A percentile compares a stretch with the other conserved stretches of the same genome.
These are phyloP conservation scores for Planococcus citri DNA, from an alignment of 1,140 invertebrate species.

Conservation along the genomic window DNA sequence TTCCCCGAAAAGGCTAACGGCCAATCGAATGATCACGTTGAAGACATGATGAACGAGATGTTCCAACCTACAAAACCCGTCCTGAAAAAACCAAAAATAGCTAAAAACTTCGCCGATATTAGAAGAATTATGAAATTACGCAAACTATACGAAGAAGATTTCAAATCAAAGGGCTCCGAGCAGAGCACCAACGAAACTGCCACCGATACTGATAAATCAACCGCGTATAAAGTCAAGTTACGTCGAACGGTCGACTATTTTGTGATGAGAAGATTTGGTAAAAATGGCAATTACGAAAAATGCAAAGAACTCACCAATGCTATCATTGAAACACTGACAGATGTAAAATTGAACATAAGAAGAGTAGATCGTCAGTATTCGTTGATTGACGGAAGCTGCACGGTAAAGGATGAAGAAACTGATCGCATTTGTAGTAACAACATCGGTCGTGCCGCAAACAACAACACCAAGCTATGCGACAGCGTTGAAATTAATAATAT, in stretches of 20 bases:
- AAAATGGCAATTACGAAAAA: not conserved
- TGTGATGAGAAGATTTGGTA: not conserved
- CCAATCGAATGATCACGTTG: not conserved
- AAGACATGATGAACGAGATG: not conserved
- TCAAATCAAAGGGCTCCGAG: conserved; percentile 17
- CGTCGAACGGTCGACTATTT: not conserved
- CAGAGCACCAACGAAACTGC: not conserved
- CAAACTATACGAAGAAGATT: conserved; percentile 26
- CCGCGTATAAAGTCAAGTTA: not conserved
- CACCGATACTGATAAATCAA: not conserved
- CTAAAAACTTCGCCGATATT: conserved; percentile 27
- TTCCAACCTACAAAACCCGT: not conserved
- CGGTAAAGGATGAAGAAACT: not conserved
- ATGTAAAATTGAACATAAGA: not conserved
- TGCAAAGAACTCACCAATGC: not conserved
- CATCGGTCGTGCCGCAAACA: not conserved
- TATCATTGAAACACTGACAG: not conserved
- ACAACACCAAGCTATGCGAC: not conserved
- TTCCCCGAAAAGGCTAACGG: not conserved
- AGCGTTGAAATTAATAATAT: not conserved
- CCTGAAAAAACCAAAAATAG: conserved; percentile 29
- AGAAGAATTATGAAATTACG: conserved; percentile 20
- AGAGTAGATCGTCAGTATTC: not conserved
- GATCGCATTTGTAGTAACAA: not conserved
- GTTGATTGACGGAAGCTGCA: not conserved